A percentile compares a stretch with the other conserved stretches of the same genome.
Conservation (phyloP, 2,113 vertebrate species). For the Solenodon paradoxus region DNA sequence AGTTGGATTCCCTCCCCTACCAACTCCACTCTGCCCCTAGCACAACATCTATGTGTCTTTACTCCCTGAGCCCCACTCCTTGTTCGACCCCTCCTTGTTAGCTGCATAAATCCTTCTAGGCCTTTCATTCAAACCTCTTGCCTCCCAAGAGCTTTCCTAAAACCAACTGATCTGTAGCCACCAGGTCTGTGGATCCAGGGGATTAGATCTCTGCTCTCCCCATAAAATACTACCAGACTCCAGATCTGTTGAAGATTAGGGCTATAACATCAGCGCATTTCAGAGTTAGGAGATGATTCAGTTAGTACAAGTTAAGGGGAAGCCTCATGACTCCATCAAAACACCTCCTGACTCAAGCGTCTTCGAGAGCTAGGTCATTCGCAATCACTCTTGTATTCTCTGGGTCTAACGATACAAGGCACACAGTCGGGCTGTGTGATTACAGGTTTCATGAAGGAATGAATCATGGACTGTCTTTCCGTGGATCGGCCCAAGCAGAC, state of each 20-base stretch:
- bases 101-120: background rate
- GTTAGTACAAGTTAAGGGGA: background rate
- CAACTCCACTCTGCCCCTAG: background rate
- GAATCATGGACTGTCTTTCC: background rate
- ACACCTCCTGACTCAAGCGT: background rate
- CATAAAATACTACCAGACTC: background rate
- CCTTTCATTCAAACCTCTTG: background rate
- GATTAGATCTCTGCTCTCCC: background rate
- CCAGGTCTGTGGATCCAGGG: background rate
- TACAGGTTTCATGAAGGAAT: background rate
- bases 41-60: no score
- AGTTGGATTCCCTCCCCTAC: background rate
- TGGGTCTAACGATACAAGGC: no score
- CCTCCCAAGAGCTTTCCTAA: background rate
- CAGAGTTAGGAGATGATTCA: background rate
- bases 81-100: background rate
- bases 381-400: background rate
- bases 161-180: background rate
- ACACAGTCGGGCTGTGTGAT: background rate
- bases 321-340: background rate
- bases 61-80: no score
- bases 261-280: background rate
- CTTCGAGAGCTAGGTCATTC: background rate
- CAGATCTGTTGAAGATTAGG: background rate
- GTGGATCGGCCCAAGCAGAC: background rate